Conservation (phyloP, 2,113 vertebrate genomes). For the Chamaetylas fuelleborni region DNA sequence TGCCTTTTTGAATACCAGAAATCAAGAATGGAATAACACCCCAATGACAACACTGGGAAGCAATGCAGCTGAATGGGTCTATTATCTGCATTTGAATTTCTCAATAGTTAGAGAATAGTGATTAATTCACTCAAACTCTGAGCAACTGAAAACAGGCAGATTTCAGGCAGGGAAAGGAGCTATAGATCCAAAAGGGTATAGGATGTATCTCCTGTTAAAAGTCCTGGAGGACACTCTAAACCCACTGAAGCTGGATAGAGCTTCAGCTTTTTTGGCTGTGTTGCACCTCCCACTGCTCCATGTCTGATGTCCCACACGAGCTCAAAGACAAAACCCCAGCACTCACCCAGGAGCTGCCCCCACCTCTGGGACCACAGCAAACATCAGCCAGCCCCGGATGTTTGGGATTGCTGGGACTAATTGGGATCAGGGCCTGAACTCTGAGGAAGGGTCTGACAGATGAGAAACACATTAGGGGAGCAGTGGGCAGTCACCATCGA, state of each 20-base stretch:
- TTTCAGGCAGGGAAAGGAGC: neutral
- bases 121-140: neutral
- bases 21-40: neutral
- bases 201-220: neutral
- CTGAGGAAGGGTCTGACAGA: neutral
- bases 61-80: neutral
- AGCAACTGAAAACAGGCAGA: neutral
- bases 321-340: neutral
- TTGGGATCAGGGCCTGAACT: neutral
- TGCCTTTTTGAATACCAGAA: rapidly evolving
- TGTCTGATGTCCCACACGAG: neutral
- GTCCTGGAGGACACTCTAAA: neutral
- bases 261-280: neutral
- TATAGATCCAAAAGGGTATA: neutral
- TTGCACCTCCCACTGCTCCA: neutral
- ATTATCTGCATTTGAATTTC: neutral
- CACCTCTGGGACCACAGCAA: neutral
- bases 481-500: neutral
- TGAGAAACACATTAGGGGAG: neutral
- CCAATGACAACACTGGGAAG: neutral
- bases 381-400: neutral
- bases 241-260: neutral
- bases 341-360: neutral
- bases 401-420: neutral
- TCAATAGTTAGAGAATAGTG: neutral